Base-by-base conservation (phyloP, 2,797 vertebrate species). In the Sciurus carolinensis region DNA sequence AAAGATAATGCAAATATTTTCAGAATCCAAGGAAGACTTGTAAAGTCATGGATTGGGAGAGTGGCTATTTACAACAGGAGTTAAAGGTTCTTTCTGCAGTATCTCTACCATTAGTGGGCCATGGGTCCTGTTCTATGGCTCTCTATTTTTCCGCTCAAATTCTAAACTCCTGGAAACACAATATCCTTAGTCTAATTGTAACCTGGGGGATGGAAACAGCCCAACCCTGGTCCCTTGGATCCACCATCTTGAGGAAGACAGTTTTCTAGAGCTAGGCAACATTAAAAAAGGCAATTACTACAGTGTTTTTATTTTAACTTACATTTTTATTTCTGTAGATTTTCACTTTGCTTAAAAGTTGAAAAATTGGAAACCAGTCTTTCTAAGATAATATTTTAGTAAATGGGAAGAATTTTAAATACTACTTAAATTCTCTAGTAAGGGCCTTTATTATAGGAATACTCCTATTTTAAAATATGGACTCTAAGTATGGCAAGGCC, bases 331-430 rank as follows among this genome's bases (percentile, higher is more conserved):
- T 72, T 14, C 36, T 17, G 42, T 66, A 66, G 42, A 84, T 79
- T 90, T 92, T 95, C 71, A 67, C 14, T 94, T 82, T 76, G 83
- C 73, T 91, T 71, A 62, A 44, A 81, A 90, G 36, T 57, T 95
- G 62, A 81, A 89, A 91, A 80, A 93, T 86, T 87, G 59, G 86
- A 94, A 83, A 94, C 15, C 57, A 67, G 47, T 81, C 73, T 94
- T 92, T 96, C 69, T 83, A 87, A 96, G 91, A 91, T 75, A 72
- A 54, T 77, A 44, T 96, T 95, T 94, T 80, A 64, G 54, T 97
- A 81, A 95, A 54, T 87, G 72, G 33, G 62, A 94, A 92, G 26
- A 87, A 72, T 64, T 96, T 87, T 94, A 88, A 96, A 76, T 39
- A 85, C 28, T 18, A 86, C 28, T 28, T 57, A 69, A 93, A 91